phyloP scores from a whole-genome alignment of 2,113 vertebrate species.

The Procapra przewalskii region DNA sequence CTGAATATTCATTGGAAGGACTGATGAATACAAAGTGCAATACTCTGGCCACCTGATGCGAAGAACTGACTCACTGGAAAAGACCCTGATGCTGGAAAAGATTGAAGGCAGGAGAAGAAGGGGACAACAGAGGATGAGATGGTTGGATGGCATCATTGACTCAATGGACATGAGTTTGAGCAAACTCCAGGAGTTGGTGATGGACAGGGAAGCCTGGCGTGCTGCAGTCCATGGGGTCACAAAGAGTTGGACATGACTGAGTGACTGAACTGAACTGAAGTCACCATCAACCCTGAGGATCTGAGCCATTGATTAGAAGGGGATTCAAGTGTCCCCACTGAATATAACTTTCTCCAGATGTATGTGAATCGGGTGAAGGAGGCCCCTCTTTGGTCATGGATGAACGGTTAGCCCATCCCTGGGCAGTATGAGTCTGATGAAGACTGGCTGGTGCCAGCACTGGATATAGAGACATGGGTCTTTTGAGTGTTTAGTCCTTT shows the following conservation, averaged over 20 bases:
- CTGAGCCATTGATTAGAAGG: not conserved
- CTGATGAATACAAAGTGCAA: not conserved
- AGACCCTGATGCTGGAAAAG: not conserved
- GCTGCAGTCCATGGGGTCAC: not conserved
- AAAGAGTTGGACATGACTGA: not conserved
- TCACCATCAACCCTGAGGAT: not conserved
- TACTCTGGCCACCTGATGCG: not conserved
- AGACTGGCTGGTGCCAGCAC: not conserved
- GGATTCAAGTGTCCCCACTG: not conserved
- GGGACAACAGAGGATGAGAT: not conserved
- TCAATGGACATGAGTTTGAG: not conserved
- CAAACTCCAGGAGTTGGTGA: not conserved
- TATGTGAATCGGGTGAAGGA: not conserved
- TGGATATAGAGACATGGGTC: not conserved
- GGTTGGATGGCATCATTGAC: not conserved
- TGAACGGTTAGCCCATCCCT: not conserved
- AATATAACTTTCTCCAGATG: not conserved
- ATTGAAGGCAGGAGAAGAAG: not conserved
- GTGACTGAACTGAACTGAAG: not conserved
- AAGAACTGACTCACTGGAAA: not conserved
- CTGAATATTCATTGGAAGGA: not conserved
- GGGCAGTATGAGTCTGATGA: not conserved
- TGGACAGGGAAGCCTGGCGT: not conserved
- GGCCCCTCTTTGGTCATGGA: not conserved
- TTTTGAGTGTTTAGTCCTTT: not conserved